Percentiles rank a stretch among this genome's conserved stretches.
Evolutionary conservation across 92 coral and sea anemone genomes (phyloP).

Genomic region (Pocillopora meandrina): DNA sequence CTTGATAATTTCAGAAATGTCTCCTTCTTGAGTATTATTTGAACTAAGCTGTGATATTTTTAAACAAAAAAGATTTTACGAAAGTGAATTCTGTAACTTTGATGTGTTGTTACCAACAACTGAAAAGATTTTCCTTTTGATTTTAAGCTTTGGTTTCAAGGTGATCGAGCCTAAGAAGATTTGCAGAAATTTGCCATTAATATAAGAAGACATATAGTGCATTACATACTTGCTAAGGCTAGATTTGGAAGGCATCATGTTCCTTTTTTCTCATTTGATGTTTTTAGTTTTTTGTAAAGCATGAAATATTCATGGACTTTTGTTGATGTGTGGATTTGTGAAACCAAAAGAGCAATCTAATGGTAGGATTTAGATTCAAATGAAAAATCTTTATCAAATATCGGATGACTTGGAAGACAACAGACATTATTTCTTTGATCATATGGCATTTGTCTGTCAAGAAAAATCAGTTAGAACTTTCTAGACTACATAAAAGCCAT

Average conservation of each 20-base stretch:
- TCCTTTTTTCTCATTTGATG: neutral
- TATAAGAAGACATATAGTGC: too few relatives aligned
- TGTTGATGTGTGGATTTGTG: neutral
- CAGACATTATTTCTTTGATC: neutral
- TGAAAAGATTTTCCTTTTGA: too few relatives aligned
- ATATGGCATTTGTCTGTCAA: neutral
- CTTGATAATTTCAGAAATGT: neutral
- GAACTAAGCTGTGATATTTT: neutral
- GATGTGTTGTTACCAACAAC: too few relatives aligned
- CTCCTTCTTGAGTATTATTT: neutral
- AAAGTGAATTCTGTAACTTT: too few relatives aligned
- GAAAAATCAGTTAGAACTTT: neutral
- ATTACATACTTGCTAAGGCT: neutral
- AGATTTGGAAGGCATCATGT: neutral
- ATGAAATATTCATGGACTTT: slow-evolving; percentile 36
- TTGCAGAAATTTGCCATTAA: neutral
- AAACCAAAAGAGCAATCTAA: neutral
- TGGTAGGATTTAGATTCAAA: neutral
- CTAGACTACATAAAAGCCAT: neutral
- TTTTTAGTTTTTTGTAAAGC: slow-evolving; percentile 1
- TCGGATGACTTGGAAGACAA: neutral
- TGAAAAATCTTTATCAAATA: neutral
- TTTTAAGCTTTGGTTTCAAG: too few relatives aligned
- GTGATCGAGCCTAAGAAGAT: neutral
- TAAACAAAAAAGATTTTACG: too few relatives aligned